Evolutionary conservation across 2,797 vertebrate species (phyloP).

Genomic region (Tokudaia tokunoshimensis): DNA sequence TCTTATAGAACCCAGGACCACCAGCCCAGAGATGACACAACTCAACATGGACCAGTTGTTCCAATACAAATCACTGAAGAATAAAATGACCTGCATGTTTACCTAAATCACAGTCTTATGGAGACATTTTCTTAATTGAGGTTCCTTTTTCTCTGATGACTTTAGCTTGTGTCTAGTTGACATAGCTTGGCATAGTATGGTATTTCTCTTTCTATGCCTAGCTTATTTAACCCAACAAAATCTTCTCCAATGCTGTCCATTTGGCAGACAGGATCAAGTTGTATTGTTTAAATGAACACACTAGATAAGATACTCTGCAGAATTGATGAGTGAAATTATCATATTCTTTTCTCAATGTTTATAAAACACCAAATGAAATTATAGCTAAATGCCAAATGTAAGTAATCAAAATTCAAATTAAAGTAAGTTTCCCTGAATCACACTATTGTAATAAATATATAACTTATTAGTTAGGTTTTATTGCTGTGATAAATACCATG

Average conservation of each 20-base stretch:
- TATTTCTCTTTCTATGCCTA: not conserved
- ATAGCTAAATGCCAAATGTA: constrained; percentile 36
- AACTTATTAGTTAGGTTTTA: not conserved
- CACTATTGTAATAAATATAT: not conserved
- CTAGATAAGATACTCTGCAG: not conserved
- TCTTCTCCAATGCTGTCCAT: not conserved
- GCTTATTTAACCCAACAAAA: not conserved
- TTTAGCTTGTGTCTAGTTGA: not conserved
- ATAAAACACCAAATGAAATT: constrained; percentile 36
- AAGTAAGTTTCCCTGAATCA: not conserved
- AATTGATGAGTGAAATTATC: not conserved
- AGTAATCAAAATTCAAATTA: constrained; percentile 48
- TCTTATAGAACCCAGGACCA: not conserved
- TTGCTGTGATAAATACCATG: not conserved
- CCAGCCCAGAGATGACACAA: no score
- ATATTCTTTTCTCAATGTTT: constrained; percentile 39
- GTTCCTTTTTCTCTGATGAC: not conserved
- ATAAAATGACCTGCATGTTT: not conserved
- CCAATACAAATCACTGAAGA: not conserved
- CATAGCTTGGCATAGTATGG: not conserved
- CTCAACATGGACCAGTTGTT: not conserved
- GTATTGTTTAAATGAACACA: not conserved
- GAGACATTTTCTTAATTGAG: not conserved
- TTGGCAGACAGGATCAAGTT: not conserved
- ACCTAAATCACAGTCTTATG: not conserved